phyloP scores from a whole-genome alignment of 2,888 invertebrate species.

The Allolobophora icterica region DNA sequence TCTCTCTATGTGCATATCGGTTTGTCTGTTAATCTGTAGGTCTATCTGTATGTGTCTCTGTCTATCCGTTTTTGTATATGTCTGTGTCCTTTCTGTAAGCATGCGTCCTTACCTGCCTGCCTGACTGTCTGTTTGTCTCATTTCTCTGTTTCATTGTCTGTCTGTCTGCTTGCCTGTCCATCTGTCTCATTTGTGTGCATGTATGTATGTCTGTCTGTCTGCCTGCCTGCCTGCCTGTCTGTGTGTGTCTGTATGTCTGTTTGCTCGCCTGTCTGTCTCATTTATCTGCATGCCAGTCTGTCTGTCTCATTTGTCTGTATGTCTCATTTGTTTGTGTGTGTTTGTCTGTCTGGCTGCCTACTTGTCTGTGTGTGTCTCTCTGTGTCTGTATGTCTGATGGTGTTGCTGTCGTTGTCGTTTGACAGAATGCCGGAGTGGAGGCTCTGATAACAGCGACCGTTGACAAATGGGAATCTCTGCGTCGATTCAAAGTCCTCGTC shows the following conservation, averaged over 20 bases:
- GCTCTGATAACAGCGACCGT: constrained; percentile 47
- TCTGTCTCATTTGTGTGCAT: too few species aligned
- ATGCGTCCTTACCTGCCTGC: too few species aligned
- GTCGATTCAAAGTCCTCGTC: constrained; percentile 33
- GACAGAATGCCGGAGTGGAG: constrained; percentile 49
- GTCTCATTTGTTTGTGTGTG: too few species aligned
- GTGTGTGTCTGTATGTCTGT: not conserved
- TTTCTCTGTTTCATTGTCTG: not conserved
- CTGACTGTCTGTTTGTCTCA: too few species aligned
- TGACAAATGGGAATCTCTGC: constrained; percentile 36
- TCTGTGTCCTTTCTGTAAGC: too few species aligned
- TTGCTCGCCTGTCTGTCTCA: too few species aligned
- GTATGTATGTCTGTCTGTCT: not conserved
- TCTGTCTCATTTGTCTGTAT: too few species aligned
- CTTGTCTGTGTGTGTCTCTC: not conserved
- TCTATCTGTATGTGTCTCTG: not conserved
- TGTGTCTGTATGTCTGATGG: not conserved
- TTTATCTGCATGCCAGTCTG: too few species aligned
- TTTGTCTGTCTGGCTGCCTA: not conserved
- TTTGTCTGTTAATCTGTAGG: too few species aligned
- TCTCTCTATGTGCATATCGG: too few species aligned
- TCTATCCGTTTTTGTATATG: not conserved
- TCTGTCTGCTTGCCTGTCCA: not conserved
- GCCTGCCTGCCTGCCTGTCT: not conserved
- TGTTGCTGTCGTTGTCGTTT: not conserved